These are phyloP conservation scores for silkworm (Bombyx mori) DNA, from an alignment of 1,140 invertebrate genomes.

Conservation along the genomic window DNA sequence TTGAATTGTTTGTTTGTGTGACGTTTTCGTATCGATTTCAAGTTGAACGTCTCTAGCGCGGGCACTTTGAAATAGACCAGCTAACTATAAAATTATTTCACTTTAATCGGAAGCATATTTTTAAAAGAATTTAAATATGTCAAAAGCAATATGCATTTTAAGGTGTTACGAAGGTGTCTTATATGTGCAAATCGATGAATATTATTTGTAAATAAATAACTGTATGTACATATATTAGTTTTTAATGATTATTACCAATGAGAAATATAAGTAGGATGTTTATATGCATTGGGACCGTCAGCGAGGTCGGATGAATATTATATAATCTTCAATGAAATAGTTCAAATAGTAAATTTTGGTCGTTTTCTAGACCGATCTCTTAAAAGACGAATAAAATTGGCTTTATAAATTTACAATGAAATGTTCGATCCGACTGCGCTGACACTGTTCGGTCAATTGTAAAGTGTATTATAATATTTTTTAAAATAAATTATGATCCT, in stretches of 20 bases:
- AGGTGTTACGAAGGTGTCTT: slow-evolving; percentile 8
- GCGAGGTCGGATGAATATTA: slow-evolving; percentile 20
- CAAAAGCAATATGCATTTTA: slow-evolving; percentile 1
- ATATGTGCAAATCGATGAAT: slow-evolving; percentile 23
- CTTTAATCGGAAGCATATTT: too few species aligned
- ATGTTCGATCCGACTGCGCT: slow-evolving; percentile 26
- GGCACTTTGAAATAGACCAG: too few species aligned
- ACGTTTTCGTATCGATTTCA: too few species aligned
- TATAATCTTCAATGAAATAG: background rate
- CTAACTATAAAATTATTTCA: too few species aligned
- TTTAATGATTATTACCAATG: slow-evolving; percentile 48
- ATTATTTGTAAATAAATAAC: slow-evolving; percentile 44
- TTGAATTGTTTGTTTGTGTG: too few species aligned
- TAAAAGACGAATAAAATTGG: too few species aligned
- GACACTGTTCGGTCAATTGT: slow-evolving; percentile 58
- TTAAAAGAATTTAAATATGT: too few species aligned
- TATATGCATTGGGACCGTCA: slow-evolving; percentile 35
- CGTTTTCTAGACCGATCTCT: background rate
- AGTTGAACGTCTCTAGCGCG: too few species aligned
- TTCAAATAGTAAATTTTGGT: background rate
- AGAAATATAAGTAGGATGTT: slow-evolving; percentile 40
- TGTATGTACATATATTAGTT: slow-evolving; percentile 43
- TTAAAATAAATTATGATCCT: slow-evolving; percentile 68
- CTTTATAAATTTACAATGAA: slow-evolving; percentile 7
- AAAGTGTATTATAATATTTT: slow-evolving; percentile 66